Base-by-base conservation (phyloP, 2,113 vertebrate species). In the Gavialis gangeticus region DNA sequence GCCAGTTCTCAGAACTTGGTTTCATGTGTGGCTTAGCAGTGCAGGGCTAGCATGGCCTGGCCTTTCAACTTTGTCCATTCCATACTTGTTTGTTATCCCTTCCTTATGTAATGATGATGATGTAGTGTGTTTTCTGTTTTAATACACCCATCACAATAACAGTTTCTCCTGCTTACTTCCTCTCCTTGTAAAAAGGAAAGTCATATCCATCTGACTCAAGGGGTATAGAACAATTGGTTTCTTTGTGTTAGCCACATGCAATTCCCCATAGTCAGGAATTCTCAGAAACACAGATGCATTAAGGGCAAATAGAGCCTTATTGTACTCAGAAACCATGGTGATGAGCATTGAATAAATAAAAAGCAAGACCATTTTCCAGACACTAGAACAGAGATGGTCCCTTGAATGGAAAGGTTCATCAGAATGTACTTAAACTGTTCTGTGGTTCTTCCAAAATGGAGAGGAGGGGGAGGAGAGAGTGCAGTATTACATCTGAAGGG, bases 321-420 rank as follows among this genome's bases (percentile, higher is more conserved):
- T 97, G 94, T 96, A 93, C 95, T 96, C 57, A 0, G 93, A 57
- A 96, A 87, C 96, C 95, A 94, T 95, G 93, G 95, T 77, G 94
- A 96, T 97, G 93, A 93, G 95, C 82, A 1, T 3, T 24, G 82
- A 8, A 75, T 77, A 96, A 96, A 96, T 91, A 96, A 66, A 79
- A 91, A 30, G 46, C 46, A 46, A 46, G 28, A 84, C 54, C 93
- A 34, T 90, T 94, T 95, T 95, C 95, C 95, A 94, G 81, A 87
- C 16, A 13, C 85, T 54, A 91, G 85, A 82, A 88, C 18, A 10
- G 12, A 1, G 90, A 75, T 46, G 66, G 71, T 18, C 0, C 17
- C 80, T 90, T 94, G 92, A 30, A 10, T 67, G 85, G 85, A 66
- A 64, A 58, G 5, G 28, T 82, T 94, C 55, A 11, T 67, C 76